Conservation (phyloP, 2,797 vertebrate genomes). For the Distichodus sexfasciatus region DNA sequence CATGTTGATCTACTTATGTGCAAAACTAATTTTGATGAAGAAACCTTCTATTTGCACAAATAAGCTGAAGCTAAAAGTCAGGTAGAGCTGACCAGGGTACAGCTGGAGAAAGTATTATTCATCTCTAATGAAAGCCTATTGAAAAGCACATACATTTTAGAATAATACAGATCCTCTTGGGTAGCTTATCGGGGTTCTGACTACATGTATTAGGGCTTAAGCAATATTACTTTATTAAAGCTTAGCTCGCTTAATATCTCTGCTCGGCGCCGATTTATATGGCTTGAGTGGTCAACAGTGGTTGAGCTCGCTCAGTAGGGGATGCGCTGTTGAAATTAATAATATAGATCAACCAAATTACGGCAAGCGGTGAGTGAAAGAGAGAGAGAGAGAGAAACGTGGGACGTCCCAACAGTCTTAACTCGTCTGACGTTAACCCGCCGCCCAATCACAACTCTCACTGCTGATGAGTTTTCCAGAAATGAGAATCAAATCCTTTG, state of each 20-base stretch:
- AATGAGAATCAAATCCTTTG: slow-evolving; percentile 45
- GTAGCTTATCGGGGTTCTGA: slow-evolving; percentile 61
- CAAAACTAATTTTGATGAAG: slow-evolving; percentile 48
- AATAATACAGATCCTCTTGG: slow-evolving; percentile 61
- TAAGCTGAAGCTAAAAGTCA: too few species aligned
- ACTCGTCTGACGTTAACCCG: slow-evolving; percentile 24
- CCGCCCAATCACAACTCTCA: slow-evolving; percentile 42
- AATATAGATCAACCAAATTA: slow-evolving; percentile 60
- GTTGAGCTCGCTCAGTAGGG: slow-evolving; percentile 52
- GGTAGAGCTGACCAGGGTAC: slow-evolving; percentile 50
- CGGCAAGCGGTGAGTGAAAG: too few species aligned
- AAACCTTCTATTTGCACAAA: too few species aligned
- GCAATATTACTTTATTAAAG: slow-evolving; percentile 64
- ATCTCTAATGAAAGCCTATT: slow-evolving; percentile 58
- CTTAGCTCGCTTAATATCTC: slow-evolving; percentile 64
- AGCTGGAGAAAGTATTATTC: slow-evolving; percentile 48
- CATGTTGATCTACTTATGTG: slow-evolving; percentile 14
- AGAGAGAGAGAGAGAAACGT: slow-evolving; percentile 35
- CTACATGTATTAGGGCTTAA: slow-evolving; percentile 63
- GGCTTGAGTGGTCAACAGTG: slow-evolving; percentile 61
- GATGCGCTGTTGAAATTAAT: slow-evolving; percentile 59
- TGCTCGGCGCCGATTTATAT: slow-evolving; percentile 61
- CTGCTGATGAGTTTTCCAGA: slow-evolving; percentile 39
- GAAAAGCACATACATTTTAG: slow-evolving; percentile 56
- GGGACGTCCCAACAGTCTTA: slow-evolving; percentile 47